Base-by-base conservation (phyloP, 2,113 vertebrate genomes). In the Odocoileus hemionus region DNA sequence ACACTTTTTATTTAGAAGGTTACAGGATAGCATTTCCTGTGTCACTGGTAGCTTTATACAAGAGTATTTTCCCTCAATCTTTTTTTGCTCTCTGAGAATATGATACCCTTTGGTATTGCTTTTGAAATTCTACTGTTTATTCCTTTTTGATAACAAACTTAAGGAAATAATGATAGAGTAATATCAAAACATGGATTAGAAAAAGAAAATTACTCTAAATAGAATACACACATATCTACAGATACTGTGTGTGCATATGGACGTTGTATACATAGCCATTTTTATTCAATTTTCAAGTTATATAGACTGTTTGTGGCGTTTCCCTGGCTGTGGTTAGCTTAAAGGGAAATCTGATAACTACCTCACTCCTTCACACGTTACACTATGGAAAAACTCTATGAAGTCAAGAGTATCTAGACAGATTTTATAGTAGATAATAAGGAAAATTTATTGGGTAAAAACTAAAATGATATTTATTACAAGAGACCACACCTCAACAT, bases 311-410 rank as follows among this genome's bases (percentile, higher is more conserved):
- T 91, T 74, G 64, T 54, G 17, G 25, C 23, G 15, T 86, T 87
- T 91, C 39, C 33, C 50, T 45, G 86, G 82, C 85, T 94, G 86
- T 19, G 90, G n/a, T 45, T 92, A 93, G 79, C 57, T 82, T 70
- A 80, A 89, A 86, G 33, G 36, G 83, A 97, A 97, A 92, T 89
- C 43, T 82, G 70, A 97, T 79, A 96, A 70, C 30, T 4, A 76
- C 2, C 17, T 94, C 82, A 91, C 45, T 94, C 16, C 55, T 92
- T 90, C 70, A 64, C 14, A 95, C 36, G 52, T 84, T 89, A 36
- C 74, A 87, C 94, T 76, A 86, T 33, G 52, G 84, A 91, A 96
- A 92, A 92, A 79, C 17, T 54, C 25, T 52, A 45, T 61, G 52
- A 95, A 89, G 50, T 47, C 70, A 74, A 82, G 47, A 36, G 3